Percentiles rank a stretch among this genome's conserved stretches.
phyloP scores from a whole-genome alignment of 2,113 vertebrate species.

The Tragelaphus strepsiceros region DNA sequence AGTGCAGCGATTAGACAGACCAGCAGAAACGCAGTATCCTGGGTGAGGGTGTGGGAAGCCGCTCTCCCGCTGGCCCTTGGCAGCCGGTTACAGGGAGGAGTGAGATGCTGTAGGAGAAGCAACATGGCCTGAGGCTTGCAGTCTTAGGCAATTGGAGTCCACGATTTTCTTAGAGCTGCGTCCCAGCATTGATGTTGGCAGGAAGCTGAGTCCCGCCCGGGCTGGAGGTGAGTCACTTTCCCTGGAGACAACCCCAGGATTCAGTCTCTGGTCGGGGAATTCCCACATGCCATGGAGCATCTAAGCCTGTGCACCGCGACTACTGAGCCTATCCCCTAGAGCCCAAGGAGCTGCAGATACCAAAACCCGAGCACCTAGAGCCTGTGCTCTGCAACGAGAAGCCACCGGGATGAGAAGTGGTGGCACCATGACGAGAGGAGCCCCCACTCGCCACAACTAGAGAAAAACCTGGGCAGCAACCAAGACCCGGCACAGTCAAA shows the following conservation, averaged over 20 bases:
- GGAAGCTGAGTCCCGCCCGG: fast-evolving
- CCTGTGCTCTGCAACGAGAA: neutral
- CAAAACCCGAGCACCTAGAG: neutral
- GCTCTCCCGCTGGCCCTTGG: fast-evolving
- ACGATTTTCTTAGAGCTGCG: neutral
- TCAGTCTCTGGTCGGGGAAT: neutral
- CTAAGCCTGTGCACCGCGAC: neutral
- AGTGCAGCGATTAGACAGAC: neutral
- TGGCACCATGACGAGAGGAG: neutral
- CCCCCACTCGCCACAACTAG: neutral
- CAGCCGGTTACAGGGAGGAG: fast-evolving
- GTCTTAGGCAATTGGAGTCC: neutral
- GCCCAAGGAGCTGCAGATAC: neutral
- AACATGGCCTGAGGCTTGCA: neutral
- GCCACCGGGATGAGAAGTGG: neutral
- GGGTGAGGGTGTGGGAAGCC: neutral
- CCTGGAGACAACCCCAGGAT: neutral
- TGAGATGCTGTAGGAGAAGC: neutral
- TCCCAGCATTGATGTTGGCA: fast-evolving
- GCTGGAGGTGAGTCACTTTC: fast-evolving
- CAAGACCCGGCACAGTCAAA: neutral
- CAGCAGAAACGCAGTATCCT: neutral
- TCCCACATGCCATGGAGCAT: neutral
- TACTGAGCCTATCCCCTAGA: neutral
- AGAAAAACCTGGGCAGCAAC: neutral